Percentiles rank a stretch among this genome's conserved stretches.
Conservation (phyloP, 2,797 vertebrate genomes). For the Cichlasoma orientale region DNA sequence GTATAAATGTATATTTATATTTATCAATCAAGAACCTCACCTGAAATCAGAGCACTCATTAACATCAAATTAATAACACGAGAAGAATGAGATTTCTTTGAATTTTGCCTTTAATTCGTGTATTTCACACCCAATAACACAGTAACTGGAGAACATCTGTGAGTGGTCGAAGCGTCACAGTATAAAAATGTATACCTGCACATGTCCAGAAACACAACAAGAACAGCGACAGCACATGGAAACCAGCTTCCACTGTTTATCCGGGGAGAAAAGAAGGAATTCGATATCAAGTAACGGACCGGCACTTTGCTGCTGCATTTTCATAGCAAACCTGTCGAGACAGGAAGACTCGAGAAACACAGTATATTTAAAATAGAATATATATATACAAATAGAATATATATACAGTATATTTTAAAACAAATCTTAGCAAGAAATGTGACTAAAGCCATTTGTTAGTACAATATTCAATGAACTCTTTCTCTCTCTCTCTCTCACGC, state of each 20-base stretch:
- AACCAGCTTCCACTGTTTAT: slow-evolving; percentile 32
- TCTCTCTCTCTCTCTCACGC: not conserved
- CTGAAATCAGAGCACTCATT: not conserved
- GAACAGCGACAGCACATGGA: slow-evolving; percentile 37
- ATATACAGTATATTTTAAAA: slow-evolving; percentile 22
- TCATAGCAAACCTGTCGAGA: slow-evolving; percentile 59
- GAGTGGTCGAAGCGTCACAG: slow-evolving; percentile 35
- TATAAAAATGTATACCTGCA: slow-evolving; percentile 34
- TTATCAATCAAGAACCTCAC: not conserved
- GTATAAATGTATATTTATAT: not conserved
- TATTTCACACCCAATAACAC: slow-evolving; percentile 55
- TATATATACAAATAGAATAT: not conserved
- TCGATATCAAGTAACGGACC: slow-evolving; percentile 75
- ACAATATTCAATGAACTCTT: slow-evolving; percentile 31
- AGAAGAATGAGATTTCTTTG: not conserved
- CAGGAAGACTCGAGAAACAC: slow-evolving; percentile 59
- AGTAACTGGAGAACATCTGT: slow-evolving; percentile 32
- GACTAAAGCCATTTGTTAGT: slow-evolving; percentile 2
- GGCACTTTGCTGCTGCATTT: slow-evolving; percentile 69
- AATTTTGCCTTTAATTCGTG: slow-evolving; percentile 57
- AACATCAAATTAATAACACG: slow-evolving; percentile 10
- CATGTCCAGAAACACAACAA: slow-evolving; percentile 42
- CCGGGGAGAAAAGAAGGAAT: slow-evolving; percentile 33
- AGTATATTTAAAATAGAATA: slow-evolving; percentile 10
- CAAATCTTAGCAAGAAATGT: not conserved